phyloP scores from a whole-genome alignment of 2,113 vertebrate species.

The Parus major region DNA sequence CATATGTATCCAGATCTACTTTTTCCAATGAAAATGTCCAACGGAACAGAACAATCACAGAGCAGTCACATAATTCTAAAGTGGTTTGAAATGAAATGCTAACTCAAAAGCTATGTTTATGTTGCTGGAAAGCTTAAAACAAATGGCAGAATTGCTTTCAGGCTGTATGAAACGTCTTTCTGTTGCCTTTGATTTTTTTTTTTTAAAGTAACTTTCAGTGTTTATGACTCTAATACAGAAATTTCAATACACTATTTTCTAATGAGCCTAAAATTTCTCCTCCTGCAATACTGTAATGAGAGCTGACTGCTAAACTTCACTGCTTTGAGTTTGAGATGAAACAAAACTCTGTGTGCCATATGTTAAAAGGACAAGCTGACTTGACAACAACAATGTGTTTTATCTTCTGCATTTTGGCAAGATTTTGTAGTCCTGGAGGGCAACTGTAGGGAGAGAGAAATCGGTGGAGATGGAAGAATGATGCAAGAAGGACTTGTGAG shows the following conservation, averaged over 20 bases:
- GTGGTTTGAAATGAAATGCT: slow-evolving; percentile 2
- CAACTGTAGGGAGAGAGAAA: neutral
- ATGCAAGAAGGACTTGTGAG: neutral
- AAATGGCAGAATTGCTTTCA: slow-evolving; percentile 12
- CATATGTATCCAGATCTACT: neutral
- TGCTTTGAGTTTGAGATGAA: slow-evolving; percentile 43
- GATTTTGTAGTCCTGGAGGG: neutral
- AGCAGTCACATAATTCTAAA: neutral
- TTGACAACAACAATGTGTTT: slow-evolving; percentile 16
- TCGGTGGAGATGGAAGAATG: neutral
- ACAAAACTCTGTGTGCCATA: slow-evolving; percentile 15
- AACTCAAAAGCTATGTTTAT: neutral
- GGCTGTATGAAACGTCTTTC: neutral
- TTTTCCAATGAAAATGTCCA: neutral
- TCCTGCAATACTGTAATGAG: neutral
- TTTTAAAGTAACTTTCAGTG: neutral
- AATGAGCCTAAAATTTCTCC: neutral
- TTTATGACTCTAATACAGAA: neutral
- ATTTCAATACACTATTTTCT: neutral
- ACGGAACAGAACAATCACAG: neutral
- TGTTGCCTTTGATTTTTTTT: neutral
- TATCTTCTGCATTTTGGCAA: slow-evolving; percentile 34
- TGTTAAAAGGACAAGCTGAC: slow-evolving; percentile 33
- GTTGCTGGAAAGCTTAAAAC: neutral
- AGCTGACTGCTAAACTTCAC: slow-evolving; percentile 3